phyloP scores from a whole-genome alignment of 2,888 invertebrate species.

The Chironomus riparius region DNA sequence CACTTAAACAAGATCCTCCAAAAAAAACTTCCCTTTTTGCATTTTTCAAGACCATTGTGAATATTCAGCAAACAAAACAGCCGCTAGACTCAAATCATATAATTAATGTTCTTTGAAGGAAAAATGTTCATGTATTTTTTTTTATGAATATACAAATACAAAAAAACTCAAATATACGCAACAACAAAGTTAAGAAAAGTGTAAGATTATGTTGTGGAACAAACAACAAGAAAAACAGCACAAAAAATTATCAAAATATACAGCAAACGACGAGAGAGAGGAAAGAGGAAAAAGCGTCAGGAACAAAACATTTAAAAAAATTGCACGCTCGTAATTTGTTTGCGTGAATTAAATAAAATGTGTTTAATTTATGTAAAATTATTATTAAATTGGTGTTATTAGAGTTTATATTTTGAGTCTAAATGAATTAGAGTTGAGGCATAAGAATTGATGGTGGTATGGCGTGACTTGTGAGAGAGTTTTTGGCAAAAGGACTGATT shows the following conservation, averaged over 20 bases:
- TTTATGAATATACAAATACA: background rate
- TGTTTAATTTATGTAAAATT: background rate
- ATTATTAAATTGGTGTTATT: too few relatives aligned
- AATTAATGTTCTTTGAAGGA: constrained; percentile 17
- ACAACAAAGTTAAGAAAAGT: too few relatives aligned
- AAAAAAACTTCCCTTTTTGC: background rate
- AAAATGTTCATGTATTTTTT: background rate
- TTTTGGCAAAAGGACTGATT: background rate
- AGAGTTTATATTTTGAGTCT: too few relatives aligned
- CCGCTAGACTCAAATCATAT: constrained; percentile 18
- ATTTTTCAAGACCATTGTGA: constrained; percentile 26
- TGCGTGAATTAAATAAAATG: background rate
- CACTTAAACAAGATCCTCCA: background rate
- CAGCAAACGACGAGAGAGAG: background rate
- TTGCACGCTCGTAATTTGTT: background rate
- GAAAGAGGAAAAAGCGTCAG: background rate
- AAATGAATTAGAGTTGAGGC: too few relatives aligned
- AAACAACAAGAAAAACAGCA: background rate
- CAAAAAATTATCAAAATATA: background rate
- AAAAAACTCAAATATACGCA: background rate
- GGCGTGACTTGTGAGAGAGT: too few relatives aligned
- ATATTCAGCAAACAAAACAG: constrained; percentile 29
- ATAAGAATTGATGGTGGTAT: too few relatives aligned
- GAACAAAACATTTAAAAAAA: background rate
- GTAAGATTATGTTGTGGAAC: too few relatives aligned